These are phyloP conservation scores for Garrulus glandarius DNA, from an alignment of 2,797 vertebrate genomes.

Conservation along the genomic window DNA sequence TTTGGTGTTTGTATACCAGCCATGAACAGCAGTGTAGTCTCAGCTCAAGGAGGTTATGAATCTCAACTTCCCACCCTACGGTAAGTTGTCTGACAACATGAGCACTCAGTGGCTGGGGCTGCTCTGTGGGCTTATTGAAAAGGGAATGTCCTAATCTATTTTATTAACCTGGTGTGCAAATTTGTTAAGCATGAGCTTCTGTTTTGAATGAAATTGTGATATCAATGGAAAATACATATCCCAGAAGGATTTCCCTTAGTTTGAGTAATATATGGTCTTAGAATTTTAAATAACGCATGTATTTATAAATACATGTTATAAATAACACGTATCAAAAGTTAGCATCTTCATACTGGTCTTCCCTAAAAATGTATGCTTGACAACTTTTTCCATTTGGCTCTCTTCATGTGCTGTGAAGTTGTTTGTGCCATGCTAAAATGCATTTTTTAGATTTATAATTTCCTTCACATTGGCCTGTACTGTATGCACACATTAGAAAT, in stretches of 20 bases:
- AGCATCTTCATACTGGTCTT: neutral
- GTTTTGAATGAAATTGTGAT: neutral
- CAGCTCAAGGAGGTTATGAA: neutral
- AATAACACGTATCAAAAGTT: neutral
- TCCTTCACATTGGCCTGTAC: neutral
- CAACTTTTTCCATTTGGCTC: neutral
- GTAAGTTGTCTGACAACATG: neutral
- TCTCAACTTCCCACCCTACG: accelerated
- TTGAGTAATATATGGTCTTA: neutral
- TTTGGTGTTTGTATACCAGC: neutral
- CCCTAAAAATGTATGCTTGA: neutral
- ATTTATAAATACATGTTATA: neutral
- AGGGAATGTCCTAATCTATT: neutral
- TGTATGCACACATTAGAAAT: neutral
- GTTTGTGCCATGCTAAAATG: neutral
- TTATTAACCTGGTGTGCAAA: neutral
- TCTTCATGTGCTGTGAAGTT: neutral
- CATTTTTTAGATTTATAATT: neutral
- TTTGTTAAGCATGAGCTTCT: neutral
- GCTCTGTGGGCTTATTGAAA: neutral
- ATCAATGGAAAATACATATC: neutral
- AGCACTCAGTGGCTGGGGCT: neutral
- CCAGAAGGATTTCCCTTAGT: neutral
- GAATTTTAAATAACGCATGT: neutral
- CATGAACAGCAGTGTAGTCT: accelerated